A percentile compares a stretch with the other conserved stretches of the same genome.
These are phyloP conservation scores for Palythoa grandis DNA, from an alignment of 92 coral and sea anemone genomes.

Conservation along the genomic window DNA sequence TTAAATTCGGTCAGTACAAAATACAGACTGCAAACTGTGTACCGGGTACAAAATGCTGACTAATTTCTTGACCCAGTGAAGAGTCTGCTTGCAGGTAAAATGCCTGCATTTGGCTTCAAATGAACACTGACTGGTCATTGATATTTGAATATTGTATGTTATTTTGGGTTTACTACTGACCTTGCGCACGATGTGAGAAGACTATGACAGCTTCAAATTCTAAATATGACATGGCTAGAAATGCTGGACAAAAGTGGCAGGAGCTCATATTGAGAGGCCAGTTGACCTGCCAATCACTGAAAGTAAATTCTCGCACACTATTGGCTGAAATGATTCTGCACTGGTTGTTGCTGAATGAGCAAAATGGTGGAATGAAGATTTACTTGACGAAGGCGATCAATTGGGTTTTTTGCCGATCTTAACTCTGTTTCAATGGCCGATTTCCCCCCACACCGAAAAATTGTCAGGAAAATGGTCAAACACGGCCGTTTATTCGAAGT, in stretches of 20 bases:
- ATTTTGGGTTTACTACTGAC: too few species aligned
- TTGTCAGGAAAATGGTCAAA: constrained; percentile 16
- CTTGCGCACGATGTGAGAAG: too few species aligned
- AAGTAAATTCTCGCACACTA: constrained; percentile 31
- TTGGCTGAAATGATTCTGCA: constrained; percentile 32
- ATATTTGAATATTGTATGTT: too few species aligned
- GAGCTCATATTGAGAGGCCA: constrained; percentile 41
- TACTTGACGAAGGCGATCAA: constrained; percentile 34
- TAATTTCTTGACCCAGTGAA: too few species aligned
- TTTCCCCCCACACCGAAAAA: constrained; percentile 26
- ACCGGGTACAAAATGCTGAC: neutral
- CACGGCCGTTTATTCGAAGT: constrained; percentile 40
- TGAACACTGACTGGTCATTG: too few species aligned
- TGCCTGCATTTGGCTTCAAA: too few species aligned
- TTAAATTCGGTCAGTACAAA: neutral
- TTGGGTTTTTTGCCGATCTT: constrained; percentile 24
- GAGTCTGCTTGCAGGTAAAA: too few species aligned
- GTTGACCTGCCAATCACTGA: constrained; percentile 51
- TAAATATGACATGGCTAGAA: constrained; percentile 48
- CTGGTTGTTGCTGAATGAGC: neutral
- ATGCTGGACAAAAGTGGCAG: constrained; percentile 46
- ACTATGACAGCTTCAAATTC: too few species aligned
- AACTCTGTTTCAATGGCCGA: constrained; percentile 26
- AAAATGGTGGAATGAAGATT: constrained; percentile 14
- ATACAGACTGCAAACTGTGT: neutral